Conservation (phyloP, 1,140 invertebrate genomes). For the Mycetomoellerius zeteki region DNA sequence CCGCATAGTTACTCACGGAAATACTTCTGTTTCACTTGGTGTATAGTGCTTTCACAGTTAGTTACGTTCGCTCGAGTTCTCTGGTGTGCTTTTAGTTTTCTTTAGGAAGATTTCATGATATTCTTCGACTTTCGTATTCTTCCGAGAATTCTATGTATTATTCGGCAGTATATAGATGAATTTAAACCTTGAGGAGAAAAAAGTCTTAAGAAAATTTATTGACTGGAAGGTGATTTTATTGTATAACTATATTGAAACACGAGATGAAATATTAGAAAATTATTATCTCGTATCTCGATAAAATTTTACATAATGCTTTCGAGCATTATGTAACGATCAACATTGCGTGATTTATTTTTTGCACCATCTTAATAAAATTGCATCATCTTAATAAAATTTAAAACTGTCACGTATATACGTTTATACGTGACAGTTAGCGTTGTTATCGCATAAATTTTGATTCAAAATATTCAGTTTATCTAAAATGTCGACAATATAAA, state of each 20-base stretch:
- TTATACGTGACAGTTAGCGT: neutral
- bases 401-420: neutral
- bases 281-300: neutral
- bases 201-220: neutral
- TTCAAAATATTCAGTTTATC: neutral
- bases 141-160: neutral
- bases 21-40: constrained; percentile 58
- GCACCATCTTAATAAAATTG: neutral
- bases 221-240: neutral
- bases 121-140: constrained; percentile 52
- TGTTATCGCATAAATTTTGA: neutral
- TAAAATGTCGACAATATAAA: neutral
- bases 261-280: neutral
- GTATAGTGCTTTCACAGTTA: constrained; percentile 61
- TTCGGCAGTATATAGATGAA: neutral
- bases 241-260: neutral
- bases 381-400: neutral
- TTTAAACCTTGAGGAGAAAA: neutral
- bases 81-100: constrained; percentile 50
- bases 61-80: constrained; percentile 55
- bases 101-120: constrained; percentile 53
- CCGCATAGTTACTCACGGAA: constrained; percentile 55
- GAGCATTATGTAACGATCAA: neutral
- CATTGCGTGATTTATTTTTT: neutral
- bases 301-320: neutral